Base-by-base conservation (phyloP, 2,888 invertebrate species). In the Lasioglossum lativentre region DNA sequence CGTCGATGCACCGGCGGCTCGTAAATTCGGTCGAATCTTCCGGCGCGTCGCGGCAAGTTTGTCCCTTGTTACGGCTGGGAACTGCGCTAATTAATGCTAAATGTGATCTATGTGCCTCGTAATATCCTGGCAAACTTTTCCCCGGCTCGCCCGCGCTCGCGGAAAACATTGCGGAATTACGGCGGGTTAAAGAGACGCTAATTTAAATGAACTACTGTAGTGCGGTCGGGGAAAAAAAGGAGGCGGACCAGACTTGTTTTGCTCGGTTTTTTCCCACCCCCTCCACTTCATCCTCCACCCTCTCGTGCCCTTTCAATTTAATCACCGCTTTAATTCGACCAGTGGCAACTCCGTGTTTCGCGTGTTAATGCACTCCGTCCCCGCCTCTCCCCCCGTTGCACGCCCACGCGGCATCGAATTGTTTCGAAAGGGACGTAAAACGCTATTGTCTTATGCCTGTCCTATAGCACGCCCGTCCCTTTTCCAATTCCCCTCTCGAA, bases 171-270 rank as follows among this genome's bases (percentile, higher is more conserved):
- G 82, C 68, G 82, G 77, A 78, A 86, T 86, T 86, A 82, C 79
- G 82, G 76, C 75, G 78, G 82, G 86, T 80, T 78, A 86, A 86
- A 78, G 86, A 79, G 86, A 82, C 86, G 79, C 80, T 86, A 82
- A 86, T 86, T 86, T 80, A 86, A 86, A 86, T 86, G 86, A 82
- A 86, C 80, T 86, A 86, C 86, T 85, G 77, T 85, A 80, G 77
- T 66, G 75, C 52, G 72, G 74, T 42, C 63, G 38, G 70, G 23
- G n/a, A 14, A 40, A 70, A 70, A 70, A 42, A 74, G 75, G 72
- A 68, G 66, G 40, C 68, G 40, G 27, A n/a, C 34, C 45, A 38
- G 23, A 23, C 56, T 73, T 83, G 83, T 85, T 85, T 78, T 68
- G 38, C 78, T 78, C 63, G 38, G 66, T 56, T 72, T 73, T 85